Evolutionary conservation across 2,113 vertebrate species (phyloP).

Genomic region (Entelurus aequoreus): DNA sequence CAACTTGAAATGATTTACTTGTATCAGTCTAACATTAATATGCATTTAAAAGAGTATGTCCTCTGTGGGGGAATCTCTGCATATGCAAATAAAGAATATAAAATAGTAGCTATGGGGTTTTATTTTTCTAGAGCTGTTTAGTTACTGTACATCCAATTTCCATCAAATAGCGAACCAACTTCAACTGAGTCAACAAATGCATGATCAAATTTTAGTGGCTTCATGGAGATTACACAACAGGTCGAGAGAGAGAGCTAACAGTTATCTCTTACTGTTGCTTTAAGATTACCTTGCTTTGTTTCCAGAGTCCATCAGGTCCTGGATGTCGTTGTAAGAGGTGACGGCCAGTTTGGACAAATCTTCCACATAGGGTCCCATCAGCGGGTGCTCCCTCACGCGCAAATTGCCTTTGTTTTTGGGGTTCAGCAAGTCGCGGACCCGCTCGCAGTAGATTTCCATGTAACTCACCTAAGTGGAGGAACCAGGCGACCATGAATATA

Average conservation of each 20-base stretch:
- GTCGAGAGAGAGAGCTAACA: not conserved
- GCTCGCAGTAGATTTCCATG: conserved; percentile 99
- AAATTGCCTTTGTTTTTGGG: conserved; percentile 98
- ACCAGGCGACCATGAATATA: not conserved
- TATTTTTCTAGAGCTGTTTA: too few species aligned
- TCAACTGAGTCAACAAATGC: not conserved
- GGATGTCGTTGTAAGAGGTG: conserved; percentile 95
- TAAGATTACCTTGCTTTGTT: conserved; percentile 89
- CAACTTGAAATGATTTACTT: too few species aligned
- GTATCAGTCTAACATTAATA: too few species aligned
- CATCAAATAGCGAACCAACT: not conserved
- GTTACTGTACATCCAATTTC: too few species aligned
- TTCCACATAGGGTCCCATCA: conserved; percentile 93
- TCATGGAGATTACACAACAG: not conserved
- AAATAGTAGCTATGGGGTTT: too few species aligned
- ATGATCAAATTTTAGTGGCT: not conserved
- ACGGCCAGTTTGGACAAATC: conserved; percentile 96
- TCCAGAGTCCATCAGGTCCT: conserved; percentile 97
- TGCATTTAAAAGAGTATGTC: too few species aligned
- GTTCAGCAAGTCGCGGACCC: conserved; percentile 92
- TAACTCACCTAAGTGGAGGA: conserved; percentile 83
- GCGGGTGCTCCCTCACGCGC: conserved; percentile 91
- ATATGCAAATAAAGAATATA: too few species aligned
- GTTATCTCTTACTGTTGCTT: not conserved
- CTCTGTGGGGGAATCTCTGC: too few species aligned